Base-by-base conservation (phyloP, 1,140 invertebrate species). In the Ostrea denselamellosa region DNA sequence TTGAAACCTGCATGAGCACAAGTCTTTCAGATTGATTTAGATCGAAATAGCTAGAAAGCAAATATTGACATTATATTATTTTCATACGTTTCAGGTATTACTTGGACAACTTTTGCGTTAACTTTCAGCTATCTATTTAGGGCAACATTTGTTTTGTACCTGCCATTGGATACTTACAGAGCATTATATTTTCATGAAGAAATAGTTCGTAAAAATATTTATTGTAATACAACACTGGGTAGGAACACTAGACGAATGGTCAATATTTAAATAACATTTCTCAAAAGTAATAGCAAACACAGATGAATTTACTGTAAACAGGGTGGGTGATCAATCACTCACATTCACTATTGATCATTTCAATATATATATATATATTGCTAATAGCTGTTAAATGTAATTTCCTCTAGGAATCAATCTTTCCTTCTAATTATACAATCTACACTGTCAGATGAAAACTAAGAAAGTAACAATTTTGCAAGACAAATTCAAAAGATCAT, bases 41-140 rank as follows among this genome's bases (percentile, higher is more conserved):
- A 12, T 77, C 68, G 12, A 77, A 77, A 77, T 34, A 77, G 68
- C 68, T 77, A 12, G 22, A 77, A 77, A 28, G 28, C 25, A 77
- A 77, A 77, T 77, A 22, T 77, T 77, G 68, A 77, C 68, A 34
- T 28, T 28, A 77, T 77, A 77, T 77, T 25, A 77, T 77, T 77
- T 77, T 77, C 68, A 12, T 77, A 77, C 14, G 68, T 77, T 77
- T 34, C 10, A 77, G 28, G 68, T 77, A 77, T 77, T 77, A 34
- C 68, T 10, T 77, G 25, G 28, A 77, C 25, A 77, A 77, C 22
- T 14, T 62, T 77, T 77, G 4, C 9, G 65, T 28, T 34, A 25
- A 28, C 25, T 25, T 17, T 77, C 0, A 25, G 14, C 25, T 34
- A 14, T 77, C 28, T 34, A 14, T 77, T 10, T 7, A 77, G 25